phyloP scores from a whole-genome alignment of 2,888 invertebrate genomes.

The Phorcus lineatus region DNA sequence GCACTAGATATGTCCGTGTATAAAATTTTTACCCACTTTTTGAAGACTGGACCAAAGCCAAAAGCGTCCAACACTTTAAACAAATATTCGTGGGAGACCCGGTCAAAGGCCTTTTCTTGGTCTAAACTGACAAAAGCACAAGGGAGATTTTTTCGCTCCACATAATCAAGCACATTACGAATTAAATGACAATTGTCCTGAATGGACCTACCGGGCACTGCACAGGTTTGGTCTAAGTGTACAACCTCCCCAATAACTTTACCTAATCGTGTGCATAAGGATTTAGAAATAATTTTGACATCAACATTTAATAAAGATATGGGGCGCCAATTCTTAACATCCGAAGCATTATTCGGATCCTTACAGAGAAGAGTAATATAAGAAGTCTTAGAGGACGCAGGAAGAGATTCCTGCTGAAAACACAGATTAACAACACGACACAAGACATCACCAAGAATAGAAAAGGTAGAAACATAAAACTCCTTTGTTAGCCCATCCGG shows the following conservation, averaged over 20 bases:
- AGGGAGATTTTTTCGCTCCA: conserved; percentile 38
- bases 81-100: conserved; percentile 44
- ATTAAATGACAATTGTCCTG: conserved; percentile 46
- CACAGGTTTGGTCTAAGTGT: conserved; percentile 45
- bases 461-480: conserved; percentile 38
- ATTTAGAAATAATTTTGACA: conserved; percentile 29
- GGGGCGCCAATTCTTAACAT: conserved; percentile 48
- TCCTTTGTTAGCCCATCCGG: conserved; percentile 45
- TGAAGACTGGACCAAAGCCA: conserved; percentile 43
- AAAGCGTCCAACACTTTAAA: conserved; percentile 39
- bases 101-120: conserved; percentile 54
- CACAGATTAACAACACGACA: conserved; percentile 24
- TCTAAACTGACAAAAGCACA: conserved; percentile 45
- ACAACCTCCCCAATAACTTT: conserved; percentile 37
- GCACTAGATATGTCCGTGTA: conserved; percentile 43
- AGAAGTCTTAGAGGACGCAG: conserved; percentile 27
- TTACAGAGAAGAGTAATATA: conserved; percentile 44
- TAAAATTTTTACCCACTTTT: conserved; percentile 45
- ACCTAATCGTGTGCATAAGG: conserved; percentile 39
- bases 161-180: conserved; percentile 42
- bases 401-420: conserved; percentile 30
- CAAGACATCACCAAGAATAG: conserved; percentile 28
- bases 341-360: conserved; percentile 32
- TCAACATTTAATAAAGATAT: conserved; percentile 45
- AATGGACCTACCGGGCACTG: conserved; percentile 29